Evolutionary conservation across 2,113 vertebrate species (phyloP), one percentile per base, ranked within the genome.

Genomic region (Bubo bubo): DNA sequence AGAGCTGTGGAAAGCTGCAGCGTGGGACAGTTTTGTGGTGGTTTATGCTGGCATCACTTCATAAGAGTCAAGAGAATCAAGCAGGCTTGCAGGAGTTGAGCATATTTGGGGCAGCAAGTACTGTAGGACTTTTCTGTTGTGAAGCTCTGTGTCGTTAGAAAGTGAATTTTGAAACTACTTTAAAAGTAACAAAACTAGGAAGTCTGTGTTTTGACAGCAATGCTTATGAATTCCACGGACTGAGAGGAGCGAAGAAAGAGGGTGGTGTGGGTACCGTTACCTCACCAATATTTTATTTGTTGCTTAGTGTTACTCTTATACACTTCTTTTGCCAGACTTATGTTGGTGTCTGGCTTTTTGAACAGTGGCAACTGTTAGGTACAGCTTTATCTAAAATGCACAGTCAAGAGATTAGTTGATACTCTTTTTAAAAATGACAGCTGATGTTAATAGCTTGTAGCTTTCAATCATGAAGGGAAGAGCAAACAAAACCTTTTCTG

Each of bases 401-500:
- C 47, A 67, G 56, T 55, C 19, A 55, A 84, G 47, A 86, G 28
- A 47, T 74, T 22, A 63, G 67, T 64, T 52, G 52, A 34, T 85
- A 39, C 27, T 79, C 34, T 79, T 93, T 86, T 77, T 28, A 55
- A 67, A 95, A 90, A 60, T 80, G 86, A 79, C 68, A 77, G 34
- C 13, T 89, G 75, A 79, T 49, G 60, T 86, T 84, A 80, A 91
- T 86, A 59, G 60, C 76, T 84, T 94, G 84, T 89, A 85, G 52
- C 43, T 85, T 94, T 94, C 84, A 52, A 26, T 75, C 71, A 49
- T 60, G 77, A 92, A 77, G 32, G 45, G n/a, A 86, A 91, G 22
- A 75, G 30, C 70, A 96, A 95, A 90, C 47, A 55, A 85, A 89
- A 30, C 47, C 63, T 89, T 83, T 93, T 62, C 77, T 81, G 47